Evolutionary conservation across 1,140 invertebrate genomes (phyloP), one percentile per base, ranked within the genome.

Genomic region (Anastrepha ludens): DNA sequence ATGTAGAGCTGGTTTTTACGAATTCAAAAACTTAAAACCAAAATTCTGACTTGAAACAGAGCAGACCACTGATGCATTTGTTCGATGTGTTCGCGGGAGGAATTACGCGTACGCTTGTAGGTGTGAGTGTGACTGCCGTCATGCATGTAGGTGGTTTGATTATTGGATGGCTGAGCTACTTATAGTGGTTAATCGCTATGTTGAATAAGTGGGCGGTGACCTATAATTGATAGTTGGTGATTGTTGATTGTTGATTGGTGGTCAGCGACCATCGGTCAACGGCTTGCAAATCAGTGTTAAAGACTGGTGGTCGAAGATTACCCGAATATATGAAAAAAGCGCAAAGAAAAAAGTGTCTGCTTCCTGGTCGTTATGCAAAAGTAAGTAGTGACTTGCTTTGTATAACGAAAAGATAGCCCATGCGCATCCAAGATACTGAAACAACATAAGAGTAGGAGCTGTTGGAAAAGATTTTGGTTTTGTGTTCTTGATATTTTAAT

Each of bases 1-100:
- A 81, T 81, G 44, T 41, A 15, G 13, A 81, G 41, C 74, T 81
- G 74, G 74, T 81, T 81, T 74, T 81, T 20, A 81, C 74, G 20
- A 47, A 55, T 20, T 55, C 44, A 39, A 70, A 78, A 50, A 50
- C 5, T 81, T n/a, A 8, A 20, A 81, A 20, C 15, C 44, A 81
- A 55, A 81, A 81, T 58, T 81, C 20, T 81, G 8, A 81, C 8
- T 17, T 20, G 13, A 81, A 29, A 81, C 47, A n/a, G 9, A 81
- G 50, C 47, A 47, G 0, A n/a, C 2, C 11, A 81, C 6, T 29
- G n/a, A 58, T 29, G 74, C 47, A 55, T 81, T 81, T 55, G 44
- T 55, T 67, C 67, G 9, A 74, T 41, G 39, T n/a, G 13, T n/a
- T 44, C 67, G 67, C 67, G 15, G 47, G 67, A 74, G 44, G 67